These are phyloP conservation scores for Eumacrocentrus americanus DNA, from an alignment of 2,888 invertebrate species.

Conservation along the genomic window DNA sequence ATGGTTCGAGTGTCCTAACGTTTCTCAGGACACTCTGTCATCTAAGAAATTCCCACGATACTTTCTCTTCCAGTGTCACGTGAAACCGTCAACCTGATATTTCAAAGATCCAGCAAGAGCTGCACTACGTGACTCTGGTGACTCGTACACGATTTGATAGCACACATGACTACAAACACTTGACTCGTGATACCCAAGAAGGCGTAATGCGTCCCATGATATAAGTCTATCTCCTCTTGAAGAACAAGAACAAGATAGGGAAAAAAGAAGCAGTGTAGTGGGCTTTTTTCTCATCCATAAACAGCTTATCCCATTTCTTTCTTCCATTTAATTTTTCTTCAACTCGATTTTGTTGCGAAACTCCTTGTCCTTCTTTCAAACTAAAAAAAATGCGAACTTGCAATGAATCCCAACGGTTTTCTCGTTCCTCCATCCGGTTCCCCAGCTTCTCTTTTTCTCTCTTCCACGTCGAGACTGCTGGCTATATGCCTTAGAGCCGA, in stretches of 20 bases:
- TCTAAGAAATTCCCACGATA: conserved; percentile 2
- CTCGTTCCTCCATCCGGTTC: conserved; percentile 15
- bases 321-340: neutral
- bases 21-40: no score
- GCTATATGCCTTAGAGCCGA: neutral
- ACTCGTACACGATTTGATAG: conserved; percentile 4
- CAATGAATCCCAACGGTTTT: conserved; percentile 23
- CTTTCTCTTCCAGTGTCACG: neutral
- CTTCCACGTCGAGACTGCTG: no score
- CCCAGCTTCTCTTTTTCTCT: conserved; percentile 6
- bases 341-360: conserved; percentile 1
- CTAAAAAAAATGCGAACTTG: neutral
- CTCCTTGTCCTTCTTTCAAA: neutral
- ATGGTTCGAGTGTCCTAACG: no score
- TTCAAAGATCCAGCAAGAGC: conserved; percentile 9
- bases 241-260: neutral
- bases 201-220: conserved; percentile 30
- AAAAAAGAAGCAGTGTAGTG: neutral
- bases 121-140: neutral
- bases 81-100: neutral
- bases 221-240: conserved; percentile 23
- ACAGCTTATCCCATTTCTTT: neutral
- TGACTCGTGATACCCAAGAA: neutral
- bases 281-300: conserved; percentile 1
- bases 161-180: neutral